Base-by-base conservation (phyloP, 2,888 invertebrate species). In the Agonopterix alstromeriana region DNA sequence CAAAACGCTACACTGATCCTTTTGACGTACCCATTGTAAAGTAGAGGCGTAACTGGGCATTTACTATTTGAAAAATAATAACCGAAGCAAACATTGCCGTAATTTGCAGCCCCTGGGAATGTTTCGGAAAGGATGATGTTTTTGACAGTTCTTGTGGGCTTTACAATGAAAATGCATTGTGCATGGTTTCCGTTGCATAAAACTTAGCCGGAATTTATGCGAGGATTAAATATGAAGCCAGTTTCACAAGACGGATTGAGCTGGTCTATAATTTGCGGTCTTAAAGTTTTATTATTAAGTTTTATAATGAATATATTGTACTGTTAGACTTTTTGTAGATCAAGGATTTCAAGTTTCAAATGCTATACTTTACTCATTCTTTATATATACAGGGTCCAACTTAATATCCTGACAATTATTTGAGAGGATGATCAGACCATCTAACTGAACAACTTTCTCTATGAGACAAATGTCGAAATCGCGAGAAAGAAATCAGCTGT, bases 31-130 rank as follows among this genome's bases (percentile, higher is more conserved):
- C 71, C 66, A 70, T 83, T 83, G 82, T 84, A 53, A 54, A 48
- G 53, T 53, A 70, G 60, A 79, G 86, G 86, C 86, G 86, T 78
- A 73, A 66, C 64, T 60, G 73, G 82, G 77, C 72, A 62, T 75
- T 73, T 70, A 65, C 61, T 66, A 56, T 69, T 69, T 63, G 27
- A 63, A 67, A 70, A 72, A 74, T 76, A 77, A 81, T 76, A 75
- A 70, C 63, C 61, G 75, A 76, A 69, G 78, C 82, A 82, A 87
- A 87, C 81, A 86, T 82, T 71, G 79, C 65, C 61, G 68, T 74
- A 81, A 77, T 81, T 82, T 78, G 77, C 71, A 64, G 61, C 74
- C 76, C 81, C 71, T 83, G 84, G 83, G 85, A 85, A 85, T 66
- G 57, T 53, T 49, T 27, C 27, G 27, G 27, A 27, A 27, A 27